Conservation (phyloP, 1,140 invertebrate species). For the Eueides isabella region DNA sequence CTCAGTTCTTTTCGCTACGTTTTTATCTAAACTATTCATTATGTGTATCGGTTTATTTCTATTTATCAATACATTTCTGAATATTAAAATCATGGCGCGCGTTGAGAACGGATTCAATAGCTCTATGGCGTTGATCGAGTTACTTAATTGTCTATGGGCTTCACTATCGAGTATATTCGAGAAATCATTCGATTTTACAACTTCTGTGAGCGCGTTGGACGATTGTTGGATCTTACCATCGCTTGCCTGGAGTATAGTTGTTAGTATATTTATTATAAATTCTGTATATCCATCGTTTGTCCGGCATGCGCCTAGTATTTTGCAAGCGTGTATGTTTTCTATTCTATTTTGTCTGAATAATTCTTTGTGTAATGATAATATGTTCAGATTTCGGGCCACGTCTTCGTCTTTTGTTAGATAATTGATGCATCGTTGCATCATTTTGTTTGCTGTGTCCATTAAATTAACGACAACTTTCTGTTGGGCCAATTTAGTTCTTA, state of each 20-base stretch:
- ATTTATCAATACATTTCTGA: constrained; percentile 40
- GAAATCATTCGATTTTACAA: constrained; percentile 38
- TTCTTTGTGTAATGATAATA: constrained; percentile 29
- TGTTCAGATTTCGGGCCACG: constrained; percentile 21
- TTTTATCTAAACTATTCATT: constrained; percentile 22
- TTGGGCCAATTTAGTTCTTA: constrained; percentile 46
- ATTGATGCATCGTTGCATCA: constrained; percentile 41
- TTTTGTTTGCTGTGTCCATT: constrained; percentile 47
- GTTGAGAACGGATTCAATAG: constrained; percentile 3
- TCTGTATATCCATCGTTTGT: constrained; percentile 40
- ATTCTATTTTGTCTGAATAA: constrained; percentile 41
- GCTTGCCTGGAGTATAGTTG: constrained; percentile 35
- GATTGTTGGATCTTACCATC: constrained; percentile 46
- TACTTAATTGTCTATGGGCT: constrained; percentile 30
- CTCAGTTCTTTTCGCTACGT: constrained; percentile 41
- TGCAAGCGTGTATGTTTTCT: constrained; percentile 48
- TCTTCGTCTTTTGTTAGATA: constrained; percentile 42
- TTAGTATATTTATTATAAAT: constrained; percentile 41
- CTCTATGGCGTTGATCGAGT: constrained; percentile 33
- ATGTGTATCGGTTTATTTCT: constrained; percentile 46
- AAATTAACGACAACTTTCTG: constrained; percentile 55
- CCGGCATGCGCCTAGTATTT: constrained; percentile 47
- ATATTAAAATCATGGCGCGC: constrained; percentile 40
- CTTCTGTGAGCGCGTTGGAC: constrained; percentile 46
- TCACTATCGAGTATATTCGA: constrained; percentile 26